A percentile compares a stretch with the other conserved stretches of the same genome.
Evolutionary conservation across 2,113 vertebrate genomes (phyloP).

Genomic region (Zapus hudsonius): DNA sequence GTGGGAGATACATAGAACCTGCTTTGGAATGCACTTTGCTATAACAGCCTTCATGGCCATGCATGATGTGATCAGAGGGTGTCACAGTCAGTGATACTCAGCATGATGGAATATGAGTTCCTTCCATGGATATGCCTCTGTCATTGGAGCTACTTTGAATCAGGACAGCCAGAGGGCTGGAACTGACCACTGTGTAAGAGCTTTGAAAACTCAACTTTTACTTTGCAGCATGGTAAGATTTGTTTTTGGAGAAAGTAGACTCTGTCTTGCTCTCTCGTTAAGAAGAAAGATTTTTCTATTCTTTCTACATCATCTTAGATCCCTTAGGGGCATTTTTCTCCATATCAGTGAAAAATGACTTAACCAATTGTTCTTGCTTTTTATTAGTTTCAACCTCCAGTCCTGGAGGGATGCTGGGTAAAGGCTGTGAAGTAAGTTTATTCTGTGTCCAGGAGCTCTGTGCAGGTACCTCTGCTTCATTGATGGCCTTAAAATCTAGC

Average conservation of each 20-base stretch:
- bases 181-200: neutral
- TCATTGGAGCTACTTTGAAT: fast-evolving
- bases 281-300: neutral
- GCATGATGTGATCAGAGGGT: fast-evolving
- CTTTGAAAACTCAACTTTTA: neutral
- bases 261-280: neutral
- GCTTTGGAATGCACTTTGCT: neutral
- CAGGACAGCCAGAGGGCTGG: neutral
- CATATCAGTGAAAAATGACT: neutral
- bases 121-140: fast-evolving
- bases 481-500: neutral
- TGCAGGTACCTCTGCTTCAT: fast-evolving
- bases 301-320: neutral
- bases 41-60: fast-evolving
- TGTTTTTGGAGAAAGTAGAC: neutral
- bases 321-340: too few relatives aligned
- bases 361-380: neutral
- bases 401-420: fast-evolving
- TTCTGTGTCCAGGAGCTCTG: fast-evolving
- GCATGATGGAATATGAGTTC: neutral
- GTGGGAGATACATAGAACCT: fast-evolving
- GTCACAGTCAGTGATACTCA: fast-evolving
- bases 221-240: neutral
- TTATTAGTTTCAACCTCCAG: neutral
- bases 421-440: fast-evolving